Evolutionary conservation across 2,797 vertebrate species (phyloP), one percentile per base, ranked within the genome.

Genomic region (Eospalax fontanierii): DNA sequence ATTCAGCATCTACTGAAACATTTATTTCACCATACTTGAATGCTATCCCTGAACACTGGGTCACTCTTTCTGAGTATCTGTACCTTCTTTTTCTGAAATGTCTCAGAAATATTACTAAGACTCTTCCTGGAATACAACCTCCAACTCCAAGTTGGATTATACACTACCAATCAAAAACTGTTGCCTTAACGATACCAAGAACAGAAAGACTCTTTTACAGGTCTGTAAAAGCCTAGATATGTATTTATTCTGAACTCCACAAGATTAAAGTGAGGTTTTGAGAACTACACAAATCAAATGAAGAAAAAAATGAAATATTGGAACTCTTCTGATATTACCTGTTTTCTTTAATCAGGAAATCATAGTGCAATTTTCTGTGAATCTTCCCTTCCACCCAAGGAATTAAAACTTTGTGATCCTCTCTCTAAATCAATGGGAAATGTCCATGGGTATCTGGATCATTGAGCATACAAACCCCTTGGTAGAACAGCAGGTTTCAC

Each of bases 231-330:
- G 99, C 98, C 78, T 99, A 99, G 99, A 98, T 99, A 96, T 98
- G 97, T 94, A 98, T 99, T 93, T 99, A 99, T 96, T 99, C 99
- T 0, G 99, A 99, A 95, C 99, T 99, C 33, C 99, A 99, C 96
- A 99, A 99, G 98, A 99, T 99, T 16, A 99, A 99, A 97, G 98
- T 99, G 97, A 99, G 99, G 97, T 99, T 99, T 92, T 98, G 95
- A 71, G 98, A 99, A 82, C 98, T 99, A 70, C 98, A 98, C 82
- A 99, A 98, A 95, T 98, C 99, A 92, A 99, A 97, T 54, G 95
- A 93, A 71, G 97, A 98, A 73, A 98, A 98, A 22, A 99, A 99
- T 91, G 99, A 99, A 99, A 98, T 99, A 76, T 98, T 99, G 83
- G 98, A 99, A 98, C 98, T 99, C 92, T 98, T 99, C 98, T 99